phyloP scores from a whole-genome alignment of 1,140 invertebrate species.

The Babylonia areolata region DNA sequence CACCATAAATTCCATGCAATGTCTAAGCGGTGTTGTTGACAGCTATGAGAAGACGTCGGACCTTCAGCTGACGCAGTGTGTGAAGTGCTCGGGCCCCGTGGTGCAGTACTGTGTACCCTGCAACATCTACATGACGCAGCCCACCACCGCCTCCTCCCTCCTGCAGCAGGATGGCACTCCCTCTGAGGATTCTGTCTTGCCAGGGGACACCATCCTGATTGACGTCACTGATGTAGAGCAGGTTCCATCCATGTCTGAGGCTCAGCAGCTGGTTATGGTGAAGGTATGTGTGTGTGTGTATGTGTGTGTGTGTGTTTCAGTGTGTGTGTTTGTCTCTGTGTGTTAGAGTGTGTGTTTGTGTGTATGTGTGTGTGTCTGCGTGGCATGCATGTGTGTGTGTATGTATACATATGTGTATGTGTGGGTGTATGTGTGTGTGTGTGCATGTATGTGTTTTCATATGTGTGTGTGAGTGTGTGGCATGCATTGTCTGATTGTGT shows the following conservation, averaged over 20 bases:
- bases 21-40: neutral
- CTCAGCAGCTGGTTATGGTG: neutral
- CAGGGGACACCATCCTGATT: neutral
- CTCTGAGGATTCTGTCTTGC: neutral
- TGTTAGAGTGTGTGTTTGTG: neutral
- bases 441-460: neutral
- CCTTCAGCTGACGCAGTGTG: constrained; percentile 1
- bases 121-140: constrained; percentile 11
- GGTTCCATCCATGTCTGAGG: neutral
- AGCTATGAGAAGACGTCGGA: neutral
- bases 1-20: too few species aligned
- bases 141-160: neutral
- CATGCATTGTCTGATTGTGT: neutral
- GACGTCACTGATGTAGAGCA: neutral
- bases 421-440: neutral
- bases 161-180: neutral
- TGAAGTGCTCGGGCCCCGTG: neutral
- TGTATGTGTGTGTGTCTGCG: neutral
- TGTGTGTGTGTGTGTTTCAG: neutral
- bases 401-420: neutral
- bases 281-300: neutral
- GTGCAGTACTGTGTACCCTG: neutral
- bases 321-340: neutral
- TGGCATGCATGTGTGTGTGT: constrained; percentile 5
- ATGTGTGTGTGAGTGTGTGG: neutral